Evolutionary conservation across 2,113 vertebrate genomes (phyloP).

Genomic region (Cryptotis parvus): DNA sequence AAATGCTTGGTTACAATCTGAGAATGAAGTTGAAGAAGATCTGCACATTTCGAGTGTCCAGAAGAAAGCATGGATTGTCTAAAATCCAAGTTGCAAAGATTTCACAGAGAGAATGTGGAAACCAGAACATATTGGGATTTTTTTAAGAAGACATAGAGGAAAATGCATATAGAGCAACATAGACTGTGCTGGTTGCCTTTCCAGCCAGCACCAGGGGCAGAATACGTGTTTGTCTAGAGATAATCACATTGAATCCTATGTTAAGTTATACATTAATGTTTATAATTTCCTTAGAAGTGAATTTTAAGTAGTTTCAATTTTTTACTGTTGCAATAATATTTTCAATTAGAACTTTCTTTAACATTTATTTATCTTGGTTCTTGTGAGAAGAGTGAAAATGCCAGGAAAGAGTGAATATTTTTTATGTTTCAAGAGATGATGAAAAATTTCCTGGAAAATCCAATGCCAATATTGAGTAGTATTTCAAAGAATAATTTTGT

Average conservation of each 20-base stretch:
- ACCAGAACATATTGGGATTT: background rate
- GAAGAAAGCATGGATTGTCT: background rate
- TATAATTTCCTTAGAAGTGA: background rate
- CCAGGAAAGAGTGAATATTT: slow-evolving; percentile 20
- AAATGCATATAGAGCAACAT: background rate
- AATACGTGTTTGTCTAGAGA: background rate
- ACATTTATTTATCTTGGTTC: slow-evolving; percentile 40
- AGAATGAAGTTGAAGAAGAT: background rate
- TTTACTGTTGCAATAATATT: slow-evolving; percentile 1
- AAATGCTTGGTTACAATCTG: background rate
- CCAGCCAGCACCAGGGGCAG: background rate
- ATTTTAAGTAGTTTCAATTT: slow-evolving; percentile 3
- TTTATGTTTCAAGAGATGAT: slow-evolving; percentile 40
- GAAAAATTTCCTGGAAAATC: slow-evolving; percentile 15
- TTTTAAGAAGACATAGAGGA: background rate
- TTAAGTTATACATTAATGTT: background rate
- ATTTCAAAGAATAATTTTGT: slow-evolving; percentile 7
- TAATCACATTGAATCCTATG: background rate
- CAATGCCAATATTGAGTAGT: slow-evolving; percentile 18
- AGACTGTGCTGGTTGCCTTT: background rate
- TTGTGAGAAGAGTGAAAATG: slow-evolving; percentile 37
- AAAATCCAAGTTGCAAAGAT: background rate
- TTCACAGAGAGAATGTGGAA: background rate
- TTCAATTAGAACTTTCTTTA: background rate
- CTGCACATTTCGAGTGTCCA: background rate